Conservation (phyloP, 2,797 vertebrate genomes). For the Poeciliopsis infans region DNA sequence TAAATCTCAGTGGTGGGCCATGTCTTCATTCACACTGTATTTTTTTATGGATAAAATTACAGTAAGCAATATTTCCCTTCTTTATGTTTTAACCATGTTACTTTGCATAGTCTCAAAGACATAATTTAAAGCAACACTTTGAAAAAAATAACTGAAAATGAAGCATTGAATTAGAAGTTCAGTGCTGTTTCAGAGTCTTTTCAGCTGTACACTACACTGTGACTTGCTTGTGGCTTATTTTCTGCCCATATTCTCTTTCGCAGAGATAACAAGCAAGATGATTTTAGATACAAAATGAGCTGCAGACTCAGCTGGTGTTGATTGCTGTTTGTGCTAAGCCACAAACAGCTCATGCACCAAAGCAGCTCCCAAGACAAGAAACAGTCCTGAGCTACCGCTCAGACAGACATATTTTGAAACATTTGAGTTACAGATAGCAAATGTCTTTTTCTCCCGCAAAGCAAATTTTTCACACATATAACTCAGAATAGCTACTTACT, state of each 20-base stretch:
- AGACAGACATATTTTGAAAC: not conserved
- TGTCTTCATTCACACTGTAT: not conserved
- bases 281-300: conserved; percentile 27
- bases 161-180: conserved; percentile 1
- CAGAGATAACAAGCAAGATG: conserved; percentile 26
- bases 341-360: conserved; percentile 12
- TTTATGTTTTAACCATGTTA: not conserved
- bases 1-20: not conserved
- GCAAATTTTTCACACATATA: not conserved
- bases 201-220: conserved; percentile 11
- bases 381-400: conserved; percentile 11
- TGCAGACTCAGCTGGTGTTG: conserved; percentile 25
- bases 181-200: conserved; percentile 13
- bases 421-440: not conserved
- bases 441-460: not conserved
- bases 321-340: conserved; percentile 32
- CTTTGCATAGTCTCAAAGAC: not conserved
- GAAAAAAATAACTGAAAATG: not conserved
- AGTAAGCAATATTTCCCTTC: not conserved
- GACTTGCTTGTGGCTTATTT: conserved; percentile 7
- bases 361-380: conserved; percentile 19
- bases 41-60: not conserved
- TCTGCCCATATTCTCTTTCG: conserved; percentile 4
- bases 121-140: conserved; percentile 1
- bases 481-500: conserved; percentile 7